These are phyloP conservation scores for Proales similis DNA, from an alignment of 1,140 invertebrate species.

Conservation along the genomic window DNA sequence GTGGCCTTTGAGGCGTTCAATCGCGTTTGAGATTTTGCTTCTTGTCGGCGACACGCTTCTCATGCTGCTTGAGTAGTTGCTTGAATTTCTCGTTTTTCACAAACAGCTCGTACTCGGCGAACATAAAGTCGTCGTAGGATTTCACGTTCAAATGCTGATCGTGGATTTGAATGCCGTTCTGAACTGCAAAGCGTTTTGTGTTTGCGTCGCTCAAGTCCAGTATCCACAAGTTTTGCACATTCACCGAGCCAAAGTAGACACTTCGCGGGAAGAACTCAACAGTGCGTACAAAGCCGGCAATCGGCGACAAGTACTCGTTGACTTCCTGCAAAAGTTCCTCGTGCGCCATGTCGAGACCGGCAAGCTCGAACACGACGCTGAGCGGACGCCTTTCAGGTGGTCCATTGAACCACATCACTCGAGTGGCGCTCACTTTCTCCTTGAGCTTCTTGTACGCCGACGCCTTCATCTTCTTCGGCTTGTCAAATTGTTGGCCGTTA, in stretches of 20 bases:
- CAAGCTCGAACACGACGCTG: constrained; percentile 31
- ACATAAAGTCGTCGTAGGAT: constrained; percentile 37
- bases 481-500: constrained; percentile 24
- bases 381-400: constrained; percentile 17
- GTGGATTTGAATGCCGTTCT: constrained; percentile 25
- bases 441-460: constrained; percentile 35
- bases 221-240: constrained; percentile 36
- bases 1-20: not conserved
- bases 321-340: constrained; percentile 15
- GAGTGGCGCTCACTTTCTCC: constrained; percentile 16
- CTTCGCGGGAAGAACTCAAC: constrained; percentile 29
- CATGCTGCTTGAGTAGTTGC: constrained; percentile 33
- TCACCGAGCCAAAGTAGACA: constrained; percentile 23
- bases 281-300: constrained; percentile 10
- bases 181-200: constrained; percentile 22
- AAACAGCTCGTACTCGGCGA: constrained; percentile 29
- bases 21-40: constrained; percentile 8
- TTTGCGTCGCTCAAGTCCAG: constrained; percentile 14
- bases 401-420: constrained; percentile 31
- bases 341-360: constrained; percentile 29
- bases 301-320: constrained; percentile 19
- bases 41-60: constrained; percentile 10
- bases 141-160: constrained; percentile 8
- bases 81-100: constrained; percentile 33
- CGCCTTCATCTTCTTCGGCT: constrained; percentile 7